Base-by-base conservation (phyloP, 2,113 vertebrate species). In the Hemiscyllium ocellatum region DNA sequence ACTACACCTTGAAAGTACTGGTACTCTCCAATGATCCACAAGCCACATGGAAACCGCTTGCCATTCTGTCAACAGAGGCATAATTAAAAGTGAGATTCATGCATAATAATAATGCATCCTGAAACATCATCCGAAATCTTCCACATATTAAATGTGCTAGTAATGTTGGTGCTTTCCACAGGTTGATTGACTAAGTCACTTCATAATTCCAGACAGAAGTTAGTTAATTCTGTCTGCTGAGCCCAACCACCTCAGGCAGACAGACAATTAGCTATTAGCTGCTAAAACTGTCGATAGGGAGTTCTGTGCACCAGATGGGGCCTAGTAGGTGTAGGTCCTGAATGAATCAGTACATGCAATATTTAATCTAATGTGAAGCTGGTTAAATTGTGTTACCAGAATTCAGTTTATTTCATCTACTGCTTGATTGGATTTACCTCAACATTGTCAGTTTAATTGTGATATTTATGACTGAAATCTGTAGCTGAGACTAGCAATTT, bases 191-290 rank as follows among this genome's bases (percentile, higher is more conserved):
- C 15, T 61, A 47, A 69, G 6, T 50, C 42, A 50, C 68, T 95
- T 69, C 5, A 12, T 29, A 72, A 76, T 72, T 95, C 66, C 94
- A 72, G 94, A 47, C 68, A 76, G 26, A 95, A 52, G 24, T 26
- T 94, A 69, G 91, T 72, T 95, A 70, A 68, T 33, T 33, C 47
- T 37, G 94, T 72, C 69, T 50, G 47, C 94, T 76, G 94, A 95
- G 68, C 33, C 42, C 15, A 50, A 95, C 47, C 94, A 52, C 69
- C 94, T 95, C 94, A 95, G 69, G 94, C 91, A 94, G 91, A 94
- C 56, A 94, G 91, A 94, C 56, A 94, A 47, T 47, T 94, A 69
- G 33, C 69, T 95, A 47, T 26, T 90, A 61, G 87, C 29, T 26
- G 52, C 26, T 90, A 15, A 90, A 65, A 61, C 87, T 61, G 86